Percentiles rank a stretch among this genome's conserved stretches.
These are phyloP conservation scores for Morelia viridis DNA, from an alignment of 2,797 vertebrate genomes.

Conservation along the genomic window DNA sequence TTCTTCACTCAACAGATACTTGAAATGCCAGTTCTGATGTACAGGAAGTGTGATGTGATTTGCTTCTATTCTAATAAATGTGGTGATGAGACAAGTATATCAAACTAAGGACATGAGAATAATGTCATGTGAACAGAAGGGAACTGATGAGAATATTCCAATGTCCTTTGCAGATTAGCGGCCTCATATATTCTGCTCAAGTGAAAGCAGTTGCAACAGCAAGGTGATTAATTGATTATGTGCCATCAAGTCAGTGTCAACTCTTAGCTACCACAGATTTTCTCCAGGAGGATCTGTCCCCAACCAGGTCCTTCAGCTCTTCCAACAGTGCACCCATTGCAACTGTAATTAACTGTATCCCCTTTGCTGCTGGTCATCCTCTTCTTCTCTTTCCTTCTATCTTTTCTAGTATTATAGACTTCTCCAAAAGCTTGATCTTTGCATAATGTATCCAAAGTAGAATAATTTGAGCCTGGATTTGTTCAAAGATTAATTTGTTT, in stretches of 20 bases:
- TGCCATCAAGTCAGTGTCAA: too few species aligned
- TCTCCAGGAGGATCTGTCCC: too few species aligned
- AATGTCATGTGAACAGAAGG: not conserved
- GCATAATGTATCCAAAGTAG: not conserved
- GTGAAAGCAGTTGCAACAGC: not conserved
- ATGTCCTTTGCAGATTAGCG: not conserved
- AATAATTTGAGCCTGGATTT: not conserved
- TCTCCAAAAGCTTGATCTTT: not conserved
- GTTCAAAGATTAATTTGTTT: not conserved
- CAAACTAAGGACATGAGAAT: not conserved
- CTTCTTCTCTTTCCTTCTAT: too few species aligned
- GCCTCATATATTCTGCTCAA: not conserved
- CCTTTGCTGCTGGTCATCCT: too few species aligned
- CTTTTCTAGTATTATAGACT: not conserved
- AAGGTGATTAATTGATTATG: not conserved
- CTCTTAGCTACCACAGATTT: too few species aligned
- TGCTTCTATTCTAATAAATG: slow-evolving; percentile 15
- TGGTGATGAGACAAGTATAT: slow-evolving; percentile 13
- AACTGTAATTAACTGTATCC: too few species aligned
- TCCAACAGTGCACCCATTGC: too few species aligned
- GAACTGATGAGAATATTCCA: not conserved
- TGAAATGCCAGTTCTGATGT: slow-evolving; percentile 17
- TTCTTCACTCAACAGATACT: slow-evolving; percentile 25
- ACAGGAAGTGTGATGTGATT: slow-evolving; percentile 18
- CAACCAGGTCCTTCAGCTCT: too few species aligned